Evolutionary conservation across 1,140 invertebrate genomes (phyloP), one percentile per base, ranked within the genome.

Genomic region (Drosophila quadrilineata): DNA sequence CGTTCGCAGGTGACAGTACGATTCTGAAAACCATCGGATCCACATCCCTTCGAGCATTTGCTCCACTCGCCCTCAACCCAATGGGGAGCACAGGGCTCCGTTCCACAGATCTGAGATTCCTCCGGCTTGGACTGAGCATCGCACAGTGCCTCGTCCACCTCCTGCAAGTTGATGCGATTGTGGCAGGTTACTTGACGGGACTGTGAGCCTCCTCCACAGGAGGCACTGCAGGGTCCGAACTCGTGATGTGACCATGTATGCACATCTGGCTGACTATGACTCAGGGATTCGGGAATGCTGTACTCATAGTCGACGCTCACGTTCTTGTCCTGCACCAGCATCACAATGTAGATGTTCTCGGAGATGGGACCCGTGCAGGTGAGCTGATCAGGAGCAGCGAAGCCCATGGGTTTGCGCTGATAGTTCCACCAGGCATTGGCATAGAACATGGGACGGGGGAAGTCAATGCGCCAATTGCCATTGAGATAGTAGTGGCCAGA

Each of bases 391-490:
- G 95, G 95, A 1, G 95, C 94, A 2, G 93, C 93, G 79, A 96
- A 94, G 9, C 94, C 94, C 88, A 95, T 93, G 3, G 94, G 93
- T 82, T 93, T 94, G 49, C 96, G 92, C 71, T 96, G 94, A 89
- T 99, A 99, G 87, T 95, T 93, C 92, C 98, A 98, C 73, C 93
- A 93, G 1, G 94, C 94, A 3, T 96, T 96, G 9, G 95, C 94
- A 74, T 97, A 96, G 49, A 92, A 91, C 58, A 96, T 90, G 21
- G 94, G 93, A 43, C 94, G 91, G 0, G 96, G 96, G 89, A 95
- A 96, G 89, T 97, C 96, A 84, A 99, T 98, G 77, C 94, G 93
- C 93, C 96, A 98, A 87, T 98, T 95, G 3, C 97, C 97, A 90
- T 99, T 99, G 10, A 99, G 91, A 88, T 97, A 98, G 87, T 96